A percentile compares a stretch with the other conserved stretches of the same genome.
Evolutionary conservation across 1,140 invertebrate genomes (phyloP).

Genomic region (Trachymyrmex cornetzi): DNA sequence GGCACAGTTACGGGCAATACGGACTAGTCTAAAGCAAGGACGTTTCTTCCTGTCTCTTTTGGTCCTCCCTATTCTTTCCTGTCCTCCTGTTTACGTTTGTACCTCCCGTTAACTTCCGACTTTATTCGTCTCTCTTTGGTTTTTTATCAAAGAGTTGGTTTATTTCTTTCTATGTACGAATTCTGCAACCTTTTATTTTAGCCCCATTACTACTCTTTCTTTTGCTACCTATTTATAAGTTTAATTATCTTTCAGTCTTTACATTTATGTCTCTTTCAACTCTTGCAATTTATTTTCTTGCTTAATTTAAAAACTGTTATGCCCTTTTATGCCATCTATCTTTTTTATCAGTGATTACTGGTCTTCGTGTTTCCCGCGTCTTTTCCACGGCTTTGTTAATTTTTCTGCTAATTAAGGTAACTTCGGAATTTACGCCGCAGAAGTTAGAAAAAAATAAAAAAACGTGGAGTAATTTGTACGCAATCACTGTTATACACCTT

Average conservation of each 20-base stretch:
- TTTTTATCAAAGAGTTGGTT: too few species aligned
- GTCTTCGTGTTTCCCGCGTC: background rate
- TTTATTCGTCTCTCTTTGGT: background rate
- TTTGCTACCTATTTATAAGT: background rate
- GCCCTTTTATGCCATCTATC: background rate
- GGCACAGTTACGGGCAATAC: conserved; percentile 38
- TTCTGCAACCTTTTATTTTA: too few species aligned
- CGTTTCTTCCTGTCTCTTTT: conserved; percentile 41
- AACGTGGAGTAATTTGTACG: too few species aligned
- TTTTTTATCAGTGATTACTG: background rate
- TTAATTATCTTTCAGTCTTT: background rate
- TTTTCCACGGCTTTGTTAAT: background rate
- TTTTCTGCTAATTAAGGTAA: background rate
- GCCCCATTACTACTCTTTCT: background rate
- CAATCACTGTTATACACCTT: too few species aligned
- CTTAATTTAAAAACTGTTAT: conserved; percentile 1
- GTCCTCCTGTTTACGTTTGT: background rate
- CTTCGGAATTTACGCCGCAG: too few species aligned
- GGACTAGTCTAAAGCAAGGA: conserved; percentile 50
- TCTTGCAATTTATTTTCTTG: background rate
- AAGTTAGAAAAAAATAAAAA: too few species aligned
- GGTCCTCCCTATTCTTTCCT: background rate
- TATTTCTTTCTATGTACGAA: background rate
- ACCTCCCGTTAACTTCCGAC: background rate
- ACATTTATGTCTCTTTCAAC: background rate